These are phyloP conservation scores for Phlogophora meticulosa DNA, from an alignment of 2,888 invertebrate genomes.

Conservation along the genomic window DNA sequence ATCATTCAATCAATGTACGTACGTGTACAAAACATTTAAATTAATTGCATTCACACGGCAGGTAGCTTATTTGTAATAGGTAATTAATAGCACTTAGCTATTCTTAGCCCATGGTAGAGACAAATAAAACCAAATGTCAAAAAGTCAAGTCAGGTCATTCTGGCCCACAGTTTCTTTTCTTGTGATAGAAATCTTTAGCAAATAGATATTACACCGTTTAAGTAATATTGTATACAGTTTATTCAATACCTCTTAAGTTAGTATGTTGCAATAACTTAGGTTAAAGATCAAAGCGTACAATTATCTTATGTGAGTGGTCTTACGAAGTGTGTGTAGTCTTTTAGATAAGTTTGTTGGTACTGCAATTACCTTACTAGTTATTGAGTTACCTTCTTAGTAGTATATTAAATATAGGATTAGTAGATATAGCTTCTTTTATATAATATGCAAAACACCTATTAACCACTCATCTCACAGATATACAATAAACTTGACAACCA, in stretches of 20 bases:
- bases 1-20: no score
- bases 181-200: constrained; percentile 13
- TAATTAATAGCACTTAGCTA: no score
- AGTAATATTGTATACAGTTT: constrained; percentile 28
- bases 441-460: no score
- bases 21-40: no score
- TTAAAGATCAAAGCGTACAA: constrained; percentile 26
- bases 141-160: neutral
- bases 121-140: neutral
- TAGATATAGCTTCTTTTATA: no score
- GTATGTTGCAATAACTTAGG: constrained; percentile 18
- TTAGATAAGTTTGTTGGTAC: neutral
- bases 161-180: neutral
- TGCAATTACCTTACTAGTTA: no score
- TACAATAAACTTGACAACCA: neutral
- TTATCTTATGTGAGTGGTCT: constrained; percentile 4
- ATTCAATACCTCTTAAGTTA: constrained; percentile 23
- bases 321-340: constrained; percentile 14
- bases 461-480: neutral
- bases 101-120: neutral
- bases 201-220: constrained; percentile 7
- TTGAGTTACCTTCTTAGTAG: no score
- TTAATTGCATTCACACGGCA: no score
- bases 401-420: no score
- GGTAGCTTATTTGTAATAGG: no score